These are phyloP conservation scores for Ceratitis capitata DNA, from an alignment of 1,140 invertebrate species.

Conservation along the genomic window DNA sequence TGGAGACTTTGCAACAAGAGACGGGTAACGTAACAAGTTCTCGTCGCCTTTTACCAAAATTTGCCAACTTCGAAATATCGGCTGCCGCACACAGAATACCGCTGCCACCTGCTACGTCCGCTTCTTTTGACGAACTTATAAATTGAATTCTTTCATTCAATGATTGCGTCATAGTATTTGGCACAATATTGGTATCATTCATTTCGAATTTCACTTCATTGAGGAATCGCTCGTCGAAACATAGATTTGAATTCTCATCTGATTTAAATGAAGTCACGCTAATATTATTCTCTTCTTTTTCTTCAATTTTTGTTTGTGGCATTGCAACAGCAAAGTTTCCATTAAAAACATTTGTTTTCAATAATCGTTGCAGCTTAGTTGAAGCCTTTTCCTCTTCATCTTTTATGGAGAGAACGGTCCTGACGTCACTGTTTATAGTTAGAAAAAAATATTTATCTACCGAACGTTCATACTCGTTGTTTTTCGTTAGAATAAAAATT, in stretches of 20 bases:
- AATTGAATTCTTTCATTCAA: not conserved
- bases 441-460: not conserved
- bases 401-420: not conserved
- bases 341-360: not conserved
- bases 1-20: not conserved
- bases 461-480: not conserved
- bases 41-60: not conserved
- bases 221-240: not conserved
- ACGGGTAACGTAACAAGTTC: not conserved
- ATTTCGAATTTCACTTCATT: conserved; percentile 44
- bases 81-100: not conserved
- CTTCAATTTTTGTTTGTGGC: conserved; percentile 22
- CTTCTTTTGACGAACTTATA: not conserved
- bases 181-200: conserved; percentile 22
- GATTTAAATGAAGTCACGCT: not conserved
- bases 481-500: not conserved
- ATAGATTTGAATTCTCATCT: not conserved
- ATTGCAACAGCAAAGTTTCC: not conserved
- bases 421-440: not conserved
- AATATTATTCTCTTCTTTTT: not conserved
- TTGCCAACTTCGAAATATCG: not conserved
- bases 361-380: not conserved
- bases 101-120: not conserved
- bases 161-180: not conserved
- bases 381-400: not conserved